Percentiles rank a stretch among this genome's conserved stretches.
phyloP scores from a whole-genome alignment of 2,888 invertebrate genomes.

The Stramonita haemastoma region DNA sequence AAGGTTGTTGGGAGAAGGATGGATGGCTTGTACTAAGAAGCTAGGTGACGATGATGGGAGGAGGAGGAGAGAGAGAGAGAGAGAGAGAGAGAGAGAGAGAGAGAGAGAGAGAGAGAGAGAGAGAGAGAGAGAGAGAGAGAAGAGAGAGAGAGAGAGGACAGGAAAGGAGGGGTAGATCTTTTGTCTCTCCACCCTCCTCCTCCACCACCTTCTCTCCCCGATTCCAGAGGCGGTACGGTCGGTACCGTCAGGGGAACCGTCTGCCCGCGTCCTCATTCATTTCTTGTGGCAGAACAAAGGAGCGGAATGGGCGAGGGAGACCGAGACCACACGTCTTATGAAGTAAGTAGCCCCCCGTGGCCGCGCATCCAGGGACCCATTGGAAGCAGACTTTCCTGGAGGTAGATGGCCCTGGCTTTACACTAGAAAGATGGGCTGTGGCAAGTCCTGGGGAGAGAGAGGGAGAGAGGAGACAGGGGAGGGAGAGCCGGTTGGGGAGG shows the following conservation, averaged over 20 bases:
- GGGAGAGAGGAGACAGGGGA: neutral
- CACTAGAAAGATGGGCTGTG: no score
- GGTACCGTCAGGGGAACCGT: neutral
- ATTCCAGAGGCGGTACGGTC: neutral
- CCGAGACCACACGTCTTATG: neutral
- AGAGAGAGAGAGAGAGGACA: neutral
- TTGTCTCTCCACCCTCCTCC: neutral
- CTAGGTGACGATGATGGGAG: no score
- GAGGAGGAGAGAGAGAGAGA: neutral
- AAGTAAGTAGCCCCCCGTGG: conserved; percentile 18
- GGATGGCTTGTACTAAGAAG: no score
- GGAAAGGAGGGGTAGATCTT: neutral
- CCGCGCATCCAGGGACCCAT: neutral
- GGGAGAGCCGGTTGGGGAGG: neutral
- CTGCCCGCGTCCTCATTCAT: conserved; percentile 11
- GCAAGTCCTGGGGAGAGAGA: neutral
- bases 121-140: neutral
- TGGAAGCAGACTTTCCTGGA: neutral
- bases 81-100: neutral
- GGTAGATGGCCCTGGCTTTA: neutral
- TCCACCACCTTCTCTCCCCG: neutral
- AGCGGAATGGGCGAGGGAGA: neutral
- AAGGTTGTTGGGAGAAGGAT: neutral
- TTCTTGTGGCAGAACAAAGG: neutral
- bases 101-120: neutral